Evolutionary conservation across 2,797 vertebrate genomes (phyloP).

Genomic region (Hippocampus kuda): DNA sequence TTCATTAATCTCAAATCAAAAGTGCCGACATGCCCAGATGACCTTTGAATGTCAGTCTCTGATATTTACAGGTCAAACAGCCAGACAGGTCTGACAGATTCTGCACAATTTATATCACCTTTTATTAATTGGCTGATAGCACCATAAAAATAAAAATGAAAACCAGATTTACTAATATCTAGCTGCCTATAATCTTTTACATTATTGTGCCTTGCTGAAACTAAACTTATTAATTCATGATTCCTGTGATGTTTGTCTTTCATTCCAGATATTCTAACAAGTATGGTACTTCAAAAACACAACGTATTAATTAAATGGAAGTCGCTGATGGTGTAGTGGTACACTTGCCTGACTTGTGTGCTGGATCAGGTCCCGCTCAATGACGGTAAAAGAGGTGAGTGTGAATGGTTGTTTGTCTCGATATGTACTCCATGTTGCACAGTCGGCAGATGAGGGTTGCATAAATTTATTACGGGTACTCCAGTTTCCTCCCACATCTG

Average conservation of each 20-base stretch:
- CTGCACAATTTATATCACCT: neutral
- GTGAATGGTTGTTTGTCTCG: too few species aligned
- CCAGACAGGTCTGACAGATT: neutral
- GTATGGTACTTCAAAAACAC: neutral
- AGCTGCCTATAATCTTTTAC: neutral
- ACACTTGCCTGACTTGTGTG: too few species aligned
- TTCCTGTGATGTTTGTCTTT: neutral
- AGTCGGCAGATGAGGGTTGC: too few species aligned
- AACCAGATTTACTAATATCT: neutral
- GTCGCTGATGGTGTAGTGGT: too few species aligned
- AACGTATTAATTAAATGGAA: neutral
- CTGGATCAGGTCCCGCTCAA: too few species aligned
- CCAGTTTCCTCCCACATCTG: too few species aligned
- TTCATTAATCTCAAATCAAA: conserved; percentile 52
- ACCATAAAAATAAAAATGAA: conserved; percentile 1
- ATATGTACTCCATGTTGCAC: too few species aligned
- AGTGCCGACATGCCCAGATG: conserved; percentile 44
- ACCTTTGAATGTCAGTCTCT: conserved; percentile 67
- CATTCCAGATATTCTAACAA: neutral
- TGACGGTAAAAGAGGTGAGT: too few species aligned
- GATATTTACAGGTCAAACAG: conserved; percentile 49
- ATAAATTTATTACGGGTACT: too few species aligned
- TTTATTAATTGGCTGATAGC: conserved; percentile 3
- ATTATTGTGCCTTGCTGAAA: neutral
- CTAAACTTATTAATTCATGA: neutral